These are phyloP conservation scores for Otus scops DNA, from an alignment of 2,797 vertebrate genomes.

Conservation along the genomic window DNA sequence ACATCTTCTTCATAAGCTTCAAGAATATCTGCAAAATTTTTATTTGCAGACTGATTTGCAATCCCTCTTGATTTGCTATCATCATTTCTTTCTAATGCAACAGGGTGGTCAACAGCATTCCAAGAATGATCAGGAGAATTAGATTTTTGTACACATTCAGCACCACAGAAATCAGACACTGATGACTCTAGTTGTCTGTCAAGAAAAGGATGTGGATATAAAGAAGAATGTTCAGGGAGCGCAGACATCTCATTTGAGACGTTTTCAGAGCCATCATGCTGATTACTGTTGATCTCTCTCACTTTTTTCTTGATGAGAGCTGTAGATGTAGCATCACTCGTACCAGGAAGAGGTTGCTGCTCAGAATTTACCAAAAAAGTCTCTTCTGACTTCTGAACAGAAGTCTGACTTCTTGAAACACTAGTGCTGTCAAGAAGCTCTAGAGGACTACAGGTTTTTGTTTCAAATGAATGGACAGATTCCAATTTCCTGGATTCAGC, in stretches of 20 bases:
- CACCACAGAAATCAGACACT: background rate
- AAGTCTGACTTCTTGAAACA: slow-evolving; percentile 12
- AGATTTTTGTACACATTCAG: background rate
- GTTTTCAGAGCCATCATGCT: background rate
- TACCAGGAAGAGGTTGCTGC: background rate
- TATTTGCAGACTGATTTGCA: too few relatives aligned
- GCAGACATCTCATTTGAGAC: background rate
- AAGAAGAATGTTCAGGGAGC: background rate
- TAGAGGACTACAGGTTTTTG: slow-evolving; percentile 39
- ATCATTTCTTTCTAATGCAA: slow-evolving; percentile 13
- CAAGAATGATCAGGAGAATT: background rate
- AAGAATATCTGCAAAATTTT: slow-evolving; percentile 75
- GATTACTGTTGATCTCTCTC: background rate
- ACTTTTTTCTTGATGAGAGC: background rate
- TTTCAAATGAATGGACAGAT: slow-evolving; percentile 37
- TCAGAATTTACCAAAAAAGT: background rate
- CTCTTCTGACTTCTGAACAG: background rate
- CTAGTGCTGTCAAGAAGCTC: slow-evolving; percentile 37
- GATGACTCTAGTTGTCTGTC: background rate
- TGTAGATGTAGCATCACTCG: background rate
- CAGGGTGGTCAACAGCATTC: background rate
- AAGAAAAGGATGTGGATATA: background rate
- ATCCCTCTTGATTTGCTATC: background rate
- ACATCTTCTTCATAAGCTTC: slow-evolving; percentile 89
- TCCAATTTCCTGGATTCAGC: slow-evolving; percentile 14